These are phyloP conservation scores for Xenotilapia flavipinnis DNA, from an alignment of 2,113 vertebrate genomes.

Conservation along the genomic window DNA sequence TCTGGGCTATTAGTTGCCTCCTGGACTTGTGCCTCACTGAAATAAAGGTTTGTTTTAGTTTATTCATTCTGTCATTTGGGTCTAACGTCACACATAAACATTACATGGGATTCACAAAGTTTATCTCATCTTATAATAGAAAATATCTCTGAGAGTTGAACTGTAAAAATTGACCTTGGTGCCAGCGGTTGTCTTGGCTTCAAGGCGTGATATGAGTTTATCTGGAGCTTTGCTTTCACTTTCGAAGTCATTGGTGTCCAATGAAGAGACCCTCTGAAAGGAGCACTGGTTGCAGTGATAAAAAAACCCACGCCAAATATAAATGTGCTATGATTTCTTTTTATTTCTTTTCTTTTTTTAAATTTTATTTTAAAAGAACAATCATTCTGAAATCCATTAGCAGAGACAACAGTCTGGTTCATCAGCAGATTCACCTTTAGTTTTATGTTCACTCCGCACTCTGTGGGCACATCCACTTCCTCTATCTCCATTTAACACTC, in stretches of 20 bases:
- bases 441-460: conserved; percentile 54
- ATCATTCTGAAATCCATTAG: neutral
- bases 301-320: neutral
- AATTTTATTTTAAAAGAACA: neutral
- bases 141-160: neutral
- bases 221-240: neutral
- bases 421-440: conserved; percentile 49
- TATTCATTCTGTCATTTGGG: neutral
- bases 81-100: neutral
- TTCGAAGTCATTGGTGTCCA: conserved; percentile 24
- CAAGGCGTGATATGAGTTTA: conserved; percentile 59
- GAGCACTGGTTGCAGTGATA: neutral
- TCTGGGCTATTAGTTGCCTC: neutral
- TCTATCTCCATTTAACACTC: conserved; percentile 35
- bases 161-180: conserved; percentile 28
- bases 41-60: neutral
- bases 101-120: neutral
- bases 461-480: conserved; percentile 64
- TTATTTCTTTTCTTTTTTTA: neutral
- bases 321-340: neutral
- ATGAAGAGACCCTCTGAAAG: neutral
- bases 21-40: neutral
- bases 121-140: neutral
- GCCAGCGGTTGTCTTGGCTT: conserved; percentile 43
- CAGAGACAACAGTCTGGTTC: too few species aligned